A percentile compares a stretch with the other conserved stretches of the same genome.
phyloP scores from a whole-genome alignment of 1,140 invertebrate species.

The Druon quercuslanigerum region DNA sequence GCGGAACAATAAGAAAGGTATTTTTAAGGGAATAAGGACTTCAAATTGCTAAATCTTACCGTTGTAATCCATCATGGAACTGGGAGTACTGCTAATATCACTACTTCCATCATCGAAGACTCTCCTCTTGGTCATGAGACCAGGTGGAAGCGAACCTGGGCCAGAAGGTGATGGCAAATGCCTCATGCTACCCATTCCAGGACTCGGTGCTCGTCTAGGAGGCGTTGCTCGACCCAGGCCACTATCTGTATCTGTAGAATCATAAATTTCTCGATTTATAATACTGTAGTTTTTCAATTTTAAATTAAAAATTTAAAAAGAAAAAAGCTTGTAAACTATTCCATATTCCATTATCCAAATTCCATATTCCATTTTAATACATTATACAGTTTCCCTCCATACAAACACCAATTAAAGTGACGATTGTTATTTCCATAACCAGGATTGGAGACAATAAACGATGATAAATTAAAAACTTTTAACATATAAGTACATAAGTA shows the following conservation, averaged over 20 bases:
- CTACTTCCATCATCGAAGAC: constrained; percentile 89
- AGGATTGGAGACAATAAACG: too few species aligned
- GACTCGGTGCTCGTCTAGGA: constrained; percentile 86
- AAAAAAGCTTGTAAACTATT: constrained; percentile 32
- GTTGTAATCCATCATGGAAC: constrained; percentile 90
- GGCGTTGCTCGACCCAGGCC: constrained; percentile 88
- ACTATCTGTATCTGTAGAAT: constrained; percentile 83
- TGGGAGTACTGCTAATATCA: constrained; percentile 87
- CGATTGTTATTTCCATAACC: neutral
- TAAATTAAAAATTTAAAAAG: constrained; percentile 1
- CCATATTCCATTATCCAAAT: constrained; percentile 5
- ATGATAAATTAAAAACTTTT: too few species aligned
- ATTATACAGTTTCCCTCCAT: neutral
- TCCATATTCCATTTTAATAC: neutral
- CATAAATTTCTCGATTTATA: constrained; percentile 5
- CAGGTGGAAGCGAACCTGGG: constrained; percentile 88
- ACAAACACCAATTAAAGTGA: neutral
- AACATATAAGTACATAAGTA: too few species aligned
- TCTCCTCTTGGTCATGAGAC: constrained; percentile 86
- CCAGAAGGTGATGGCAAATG: constrained; percentile 85
- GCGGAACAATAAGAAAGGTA: neutral
- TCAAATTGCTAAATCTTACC: constrained; percentile 72
- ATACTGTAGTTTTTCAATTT: neutral
- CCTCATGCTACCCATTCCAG: constrained; percentile 81
- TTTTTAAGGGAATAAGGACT: neutral